Base-by-base conservation (phyloP, 1,140 invertebrate species). In the Drosophila persimilis region DNA sequence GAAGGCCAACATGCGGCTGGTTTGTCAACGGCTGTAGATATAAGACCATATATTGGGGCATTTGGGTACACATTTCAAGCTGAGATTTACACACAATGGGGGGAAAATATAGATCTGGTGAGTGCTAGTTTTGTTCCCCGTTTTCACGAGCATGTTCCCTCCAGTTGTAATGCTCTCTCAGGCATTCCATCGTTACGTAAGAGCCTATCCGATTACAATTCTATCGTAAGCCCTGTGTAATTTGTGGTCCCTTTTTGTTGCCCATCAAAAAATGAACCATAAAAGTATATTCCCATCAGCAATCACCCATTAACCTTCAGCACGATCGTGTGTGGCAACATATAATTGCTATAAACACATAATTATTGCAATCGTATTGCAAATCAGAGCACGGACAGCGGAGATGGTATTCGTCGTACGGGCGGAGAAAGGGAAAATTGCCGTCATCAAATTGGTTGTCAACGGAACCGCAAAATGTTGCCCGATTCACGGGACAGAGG, bases 401-500 rank as follows among this genome's bases (percentile, higher is more conserved):
- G 63, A 69, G 52, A 69, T 69, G 63, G 17, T 15, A 29, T 54
- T 44, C 22, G n/a, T 13, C 35, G 58, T 24, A 24, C 31, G 46
- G 44, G 50, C 52, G 65, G 53, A 26, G 50, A 50, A 63, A 43
- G 51, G 51, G 26, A 59, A 54, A 79, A 78, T 78, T 58, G 52
- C 62, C 70, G 45, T 58, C 75, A 69, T 73, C 63, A 73, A 78
- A 78, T 66, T 69, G 69, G 75, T 60, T 78, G 76, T 73, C 69
- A 78, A 52, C 62, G 44, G 52, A 62, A 62, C 56, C 54, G 56
- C 51, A 61, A 61, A 78, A 78, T 60, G 56, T 48, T 50, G 29
- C 29, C 43, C 45, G 50, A 65, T 31, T 39, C 20, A 58, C 39
- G 6, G 66, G 48, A 29, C 26, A 44, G 22, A 17, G 26, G 11